These are phyloP conservation scores for Caenorhabditis uteleia DNA, from an alignment of 2,888 invertebrate genomes.

Conservation along the genomic window DNA sequence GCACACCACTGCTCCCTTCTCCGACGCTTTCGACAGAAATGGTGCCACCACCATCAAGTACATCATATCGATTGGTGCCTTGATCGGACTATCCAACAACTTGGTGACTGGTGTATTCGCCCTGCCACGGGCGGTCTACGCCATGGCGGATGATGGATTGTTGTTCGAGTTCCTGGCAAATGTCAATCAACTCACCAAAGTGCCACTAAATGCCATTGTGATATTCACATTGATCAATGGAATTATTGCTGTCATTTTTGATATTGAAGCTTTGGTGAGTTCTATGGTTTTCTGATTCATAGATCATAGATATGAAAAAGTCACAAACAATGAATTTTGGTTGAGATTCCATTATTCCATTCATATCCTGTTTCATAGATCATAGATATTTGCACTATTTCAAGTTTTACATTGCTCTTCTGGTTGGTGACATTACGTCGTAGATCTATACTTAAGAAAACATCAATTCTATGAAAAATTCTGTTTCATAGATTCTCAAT, in stretches of 20 bases:
- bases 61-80: constrained; percentile 40
- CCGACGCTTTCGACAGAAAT: constrained; percentile 39
- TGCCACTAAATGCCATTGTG: constrained; percentile 50
- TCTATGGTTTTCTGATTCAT: constrained; percentile 8
- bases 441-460: no score
- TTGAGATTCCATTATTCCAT: no score
- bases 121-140: constrained; percentile 48
- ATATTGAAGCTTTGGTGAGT: constrained; percentile 44
- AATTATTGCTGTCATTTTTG: constrained; percentile 44
- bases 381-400: no score
- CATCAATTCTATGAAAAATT: no score
- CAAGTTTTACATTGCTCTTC: no score
- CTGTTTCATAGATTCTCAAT: no score
- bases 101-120: constrained; percentile 46
- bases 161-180: constrained; percentile 48
- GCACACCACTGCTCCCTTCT: constrained; percentile 35
- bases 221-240: constrained; percentile 42
- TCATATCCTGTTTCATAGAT: no score
- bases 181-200: constrained; percentile 38
- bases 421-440: no score
- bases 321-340: constrained; percentile 1
- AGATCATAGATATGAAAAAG: constrained; percentile 4
- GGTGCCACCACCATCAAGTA: constrained; percentile 26
- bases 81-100: constrained; percentile 39
- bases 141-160: constrained; percentile 54